These are phyloP conservation scores for Empidonax traillii DNA, from an alignment of 2,113 vertebrate species.

Conservation along the genomic window DNA sequence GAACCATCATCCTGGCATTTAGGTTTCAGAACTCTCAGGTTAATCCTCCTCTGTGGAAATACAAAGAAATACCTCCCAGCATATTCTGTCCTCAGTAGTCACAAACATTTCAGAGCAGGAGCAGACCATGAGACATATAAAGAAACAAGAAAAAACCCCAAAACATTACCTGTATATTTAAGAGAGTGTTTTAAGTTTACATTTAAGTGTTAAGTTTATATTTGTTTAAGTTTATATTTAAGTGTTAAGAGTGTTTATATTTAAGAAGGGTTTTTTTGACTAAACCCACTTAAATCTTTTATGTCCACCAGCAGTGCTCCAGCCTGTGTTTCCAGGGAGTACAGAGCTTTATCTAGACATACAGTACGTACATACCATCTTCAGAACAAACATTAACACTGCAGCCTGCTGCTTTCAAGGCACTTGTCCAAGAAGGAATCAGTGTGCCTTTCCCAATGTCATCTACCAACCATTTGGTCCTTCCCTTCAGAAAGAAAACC, in stretches of 20 bases:
- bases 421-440: neutral
- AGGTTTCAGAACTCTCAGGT: neutral
- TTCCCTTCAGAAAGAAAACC: neutral
- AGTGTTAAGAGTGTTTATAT: neutral
- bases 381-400: neutral
- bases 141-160: neutral
- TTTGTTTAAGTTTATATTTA: too few relatives aligned
- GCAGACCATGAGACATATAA: neutral
- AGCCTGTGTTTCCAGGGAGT: neutral
- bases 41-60: neutral
- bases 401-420: neutral
- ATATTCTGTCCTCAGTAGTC: neutral
- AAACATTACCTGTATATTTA: neutral
- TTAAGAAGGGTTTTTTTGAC: neutral
- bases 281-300: neutral
- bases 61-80: neutral
- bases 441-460: neutral
- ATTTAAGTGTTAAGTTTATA: too few relatives aligned
- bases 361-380: neutral
- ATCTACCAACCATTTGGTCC: neutral
- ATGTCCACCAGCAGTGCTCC: neutral
- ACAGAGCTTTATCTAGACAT: neutral
- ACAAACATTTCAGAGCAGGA: neutral
- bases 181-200: neutral
- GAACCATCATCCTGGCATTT: neutral